Conservation (phyloP, 2,888 invertebrate genomes). For the Hemithea aestivaria region DNA sequence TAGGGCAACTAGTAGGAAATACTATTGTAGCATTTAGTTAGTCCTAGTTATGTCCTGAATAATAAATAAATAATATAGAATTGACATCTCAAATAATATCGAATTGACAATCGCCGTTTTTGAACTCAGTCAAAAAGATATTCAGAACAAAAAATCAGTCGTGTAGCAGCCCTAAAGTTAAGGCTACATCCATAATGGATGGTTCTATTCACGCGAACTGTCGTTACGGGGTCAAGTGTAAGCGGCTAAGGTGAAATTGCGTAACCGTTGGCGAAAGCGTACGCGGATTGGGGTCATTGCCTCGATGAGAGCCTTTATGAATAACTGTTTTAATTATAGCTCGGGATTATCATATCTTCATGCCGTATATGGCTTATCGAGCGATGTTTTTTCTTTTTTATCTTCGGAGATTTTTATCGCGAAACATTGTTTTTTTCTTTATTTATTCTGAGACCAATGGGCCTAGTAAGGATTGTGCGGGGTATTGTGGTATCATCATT, state of each 20-base stretch:
- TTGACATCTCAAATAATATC: too few species aligned
- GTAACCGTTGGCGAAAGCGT: constrained; percentile 67
- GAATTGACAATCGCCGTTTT: too few species aligned
- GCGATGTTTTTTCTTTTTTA: too few species aligned
- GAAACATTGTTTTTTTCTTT: background rate
- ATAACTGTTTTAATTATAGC: constrained; percentile 12
- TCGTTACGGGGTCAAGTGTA: constrained; percentile 70
- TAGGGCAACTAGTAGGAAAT: too few species aligned
- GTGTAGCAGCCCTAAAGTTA: constrained; percentile 13
- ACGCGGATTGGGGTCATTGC: constrained; percentile 74
- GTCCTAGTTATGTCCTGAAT: too few species aligned
- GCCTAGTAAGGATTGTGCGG: too few species aligned
- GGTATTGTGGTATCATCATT: too few species aligned
- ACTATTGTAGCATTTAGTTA: too few species aligned
- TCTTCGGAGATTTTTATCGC: background rate
- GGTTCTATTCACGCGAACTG: constrained; percentile 34
- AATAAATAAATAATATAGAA: too few species aligned
- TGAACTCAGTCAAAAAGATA: too few species aligned
- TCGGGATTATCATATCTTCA: background rate
- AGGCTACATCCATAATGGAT: constrained; percentile 27
- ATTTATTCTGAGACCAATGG: too few species aligned
- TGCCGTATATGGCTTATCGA: too few species aligned
- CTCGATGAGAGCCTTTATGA: constrained; percentile 48
- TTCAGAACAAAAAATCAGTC: background rate
- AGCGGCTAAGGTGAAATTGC: constrained; percentile 72